Evolutionary conservation across 2,888 invertebrate genomes (phyloP).

Genomic region (Stictocephala bisonia): DNA sequence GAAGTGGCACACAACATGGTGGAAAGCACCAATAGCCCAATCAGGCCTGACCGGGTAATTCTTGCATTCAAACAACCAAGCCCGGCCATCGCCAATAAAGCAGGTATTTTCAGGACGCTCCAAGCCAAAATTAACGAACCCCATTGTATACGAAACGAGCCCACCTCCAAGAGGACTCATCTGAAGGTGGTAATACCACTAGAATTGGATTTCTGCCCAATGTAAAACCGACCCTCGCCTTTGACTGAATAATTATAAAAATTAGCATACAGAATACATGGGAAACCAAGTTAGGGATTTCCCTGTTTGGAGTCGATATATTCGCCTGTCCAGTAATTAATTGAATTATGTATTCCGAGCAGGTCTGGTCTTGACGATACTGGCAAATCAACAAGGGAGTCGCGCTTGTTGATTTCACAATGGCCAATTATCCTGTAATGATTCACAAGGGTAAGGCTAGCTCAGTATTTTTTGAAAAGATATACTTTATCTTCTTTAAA

Average conservation of each 20-base stretch:
- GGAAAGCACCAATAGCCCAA: no score
- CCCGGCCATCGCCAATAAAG: no score
- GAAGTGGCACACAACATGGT: no score
- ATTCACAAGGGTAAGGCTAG: not conserved
- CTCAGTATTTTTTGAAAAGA: not conserved
- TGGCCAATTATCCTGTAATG: not conserved
- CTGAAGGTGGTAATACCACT: conserved; percentile 34
- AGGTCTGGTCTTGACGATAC: conserved; percentile 37
- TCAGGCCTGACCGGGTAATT: no score
- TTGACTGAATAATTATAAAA: conserved; percentile 42
- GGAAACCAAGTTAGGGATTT: conserved; percentile 32
- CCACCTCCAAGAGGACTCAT: conserved; percentile 27
- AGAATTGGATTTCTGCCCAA: conserved; percentile 39
- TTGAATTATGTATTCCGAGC: conserved; percentile 40
- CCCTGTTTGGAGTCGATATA: conserved; percentile 17
- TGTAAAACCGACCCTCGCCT: conserved; percentile 26
- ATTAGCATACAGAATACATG: conserved; percentile 41
- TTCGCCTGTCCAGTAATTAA: conserved; percentile 22
- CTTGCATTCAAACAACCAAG: no score
- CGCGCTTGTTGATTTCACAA: conserved; percentile 9
- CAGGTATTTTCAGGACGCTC: conserved; percentile 29
- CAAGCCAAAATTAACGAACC: conserved; percentile 37
- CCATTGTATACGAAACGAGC: conserved; percentile 37
- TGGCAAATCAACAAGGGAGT: conserved; percentile 18
- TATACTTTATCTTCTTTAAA: no score